Base-by-base conservation (phyloP, 2,113 vertebrate species). In the Antechinus stuartii region DNA sequence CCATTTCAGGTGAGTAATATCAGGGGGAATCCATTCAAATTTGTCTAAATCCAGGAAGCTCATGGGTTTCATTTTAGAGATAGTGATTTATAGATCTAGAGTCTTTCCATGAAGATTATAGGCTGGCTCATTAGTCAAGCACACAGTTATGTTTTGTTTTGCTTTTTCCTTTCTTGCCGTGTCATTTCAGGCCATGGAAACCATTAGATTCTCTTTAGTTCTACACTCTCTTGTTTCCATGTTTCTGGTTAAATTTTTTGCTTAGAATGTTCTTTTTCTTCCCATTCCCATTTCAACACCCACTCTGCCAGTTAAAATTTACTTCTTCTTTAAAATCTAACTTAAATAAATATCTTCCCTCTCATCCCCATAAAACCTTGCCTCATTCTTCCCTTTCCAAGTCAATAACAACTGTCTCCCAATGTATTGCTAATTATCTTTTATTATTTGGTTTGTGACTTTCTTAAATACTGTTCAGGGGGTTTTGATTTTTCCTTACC, bases 171-270 rank as follows among this genome's bases (percentile, higher is more conserved):
- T 26, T 10, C 89, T 90, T 8, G 90, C 53, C 95, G 54, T 94
- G 94, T 92, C 90, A 91, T 92, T 94, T 89, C 57, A 96, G 92
- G 91, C 94, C 91, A 92, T 93, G 90, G 50, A 68, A 56, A 89
- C 90, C 30, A 35, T 68, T 68, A 16, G 30, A 68, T 2, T 35
- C 12, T n/a, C 10, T 5, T 68, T 12, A 5, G 10, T n/a, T 30
- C 61, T 30, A 68, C 3, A 68, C 57, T 61, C 27, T 30, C 57
- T 2, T 35, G 27, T 27, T 30, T 30, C 11, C 27, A 61, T 61
- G 27, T 2, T 61, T 61, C 57, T 68, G 61, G 12, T 35, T 68
- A 68, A 68, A 2, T 3, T 14, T 16, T 68, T 68, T 68, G 61
- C 2, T 68, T 35, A 4, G 14, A 35, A n/a, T 16, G 5, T n/a